Percentiles rank a stretch among this genome's conserved stretches.
These are phyloP conservation scores for Arge pagana DNA, from an alignment of 2,888 invertebrate genomes.

Conservation along the genomic window DNA sequence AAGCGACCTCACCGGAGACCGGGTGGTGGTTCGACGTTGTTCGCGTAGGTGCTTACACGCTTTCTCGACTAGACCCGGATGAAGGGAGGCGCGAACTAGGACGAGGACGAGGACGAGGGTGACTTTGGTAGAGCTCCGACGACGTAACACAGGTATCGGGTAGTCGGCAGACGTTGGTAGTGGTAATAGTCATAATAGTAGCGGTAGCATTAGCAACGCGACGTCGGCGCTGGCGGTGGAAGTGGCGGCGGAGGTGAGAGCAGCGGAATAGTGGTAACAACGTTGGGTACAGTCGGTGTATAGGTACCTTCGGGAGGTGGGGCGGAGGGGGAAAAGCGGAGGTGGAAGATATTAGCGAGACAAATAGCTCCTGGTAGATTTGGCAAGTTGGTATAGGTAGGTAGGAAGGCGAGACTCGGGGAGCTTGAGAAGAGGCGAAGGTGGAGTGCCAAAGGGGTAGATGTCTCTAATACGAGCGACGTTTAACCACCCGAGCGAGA, in stretches of 20 bases:
- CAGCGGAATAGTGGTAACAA: too few species aligned
- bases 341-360: conserved; percentile 48
- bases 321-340: conserved; percentile 21
- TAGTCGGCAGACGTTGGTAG: too few species aligned
- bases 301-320: too few species aligned
- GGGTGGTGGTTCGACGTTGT: conserved; percentile 29
- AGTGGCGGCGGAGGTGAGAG: too few species aligned
- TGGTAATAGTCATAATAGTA: too few species aligned
- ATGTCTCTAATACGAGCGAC: background rate
- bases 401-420: background rate
- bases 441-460: background rate
- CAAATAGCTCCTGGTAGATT: conserved; percentile 47
- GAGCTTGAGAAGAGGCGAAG: background rate
- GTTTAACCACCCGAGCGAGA: conserved; percentile 17
- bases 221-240: too few species aligned
- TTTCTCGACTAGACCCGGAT: conserved; percentile 26
- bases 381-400: conserved; percentile 10
- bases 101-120: background rate
- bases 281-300: too few species aligned
- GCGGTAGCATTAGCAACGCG: too few species aligned
- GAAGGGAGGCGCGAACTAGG: conserved; percentile 6
- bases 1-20: too few species aligned
- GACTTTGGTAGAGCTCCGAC: too few species aligned
- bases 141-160: too few species aligned
- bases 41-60: conserved; percentile 44